Evolutionary conservation across 2,113 vertebrate species (phyloP), one percentile per base, ranked within the genome.

Genomic region (Progne subis): DNA sequence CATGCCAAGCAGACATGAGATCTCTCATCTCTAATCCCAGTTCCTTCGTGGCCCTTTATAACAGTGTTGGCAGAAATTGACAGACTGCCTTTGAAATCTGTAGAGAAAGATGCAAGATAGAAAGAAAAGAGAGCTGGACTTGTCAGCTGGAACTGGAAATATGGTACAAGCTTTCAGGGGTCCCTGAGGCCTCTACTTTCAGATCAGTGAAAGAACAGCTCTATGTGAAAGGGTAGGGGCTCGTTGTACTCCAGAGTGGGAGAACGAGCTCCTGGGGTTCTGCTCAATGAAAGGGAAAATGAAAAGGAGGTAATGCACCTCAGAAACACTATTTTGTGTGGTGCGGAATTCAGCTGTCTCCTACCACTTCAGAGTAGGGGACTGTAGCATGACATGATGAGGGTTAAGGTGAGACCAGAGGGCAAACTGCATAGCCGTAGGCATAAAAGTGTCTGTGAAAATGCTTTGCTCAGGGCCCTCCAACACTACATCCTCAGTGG

Each of bases 111-210:
- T 47, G n/a, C 57, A 80, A 70, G 46, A 26, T 55, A 55, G 70
- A 55, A 95, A 94, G 80, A 93, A 95, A 90, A 92, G 77, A 95
- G 71, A 88, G 49, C 46, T 76, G 85, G 90, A 94, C 82, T 49
- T 95, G 78, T 85, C 88, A 78, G 69, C 5, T 59, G 82, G 72
- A 86, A 81, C 68, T 94, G 76, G 63, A 96, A 95, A 92, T 80
- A 60, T 5, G 11, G 75, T 50, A 55, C 32, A 59, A 90, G 71
- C 82, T 91, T 93, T 94, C 55, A 69, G 88, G 63, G 71, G 67
- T 88, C 90, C 90, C 92, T 24, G 78, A 95, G 86, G 93, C 87
- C 46, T 80, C 74, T 65, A 23, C 91, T 96, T 94, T 95, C 63
- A 95, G 53, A 89, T 80, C 55, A 79, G 34, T 86, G 72, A 82